Evolutionary conservation across 1,140 invertebrate species (phyloP), one percentile per base, ranked within the genome.

Genomic region (Panagrolaimus sp.): DNA sequence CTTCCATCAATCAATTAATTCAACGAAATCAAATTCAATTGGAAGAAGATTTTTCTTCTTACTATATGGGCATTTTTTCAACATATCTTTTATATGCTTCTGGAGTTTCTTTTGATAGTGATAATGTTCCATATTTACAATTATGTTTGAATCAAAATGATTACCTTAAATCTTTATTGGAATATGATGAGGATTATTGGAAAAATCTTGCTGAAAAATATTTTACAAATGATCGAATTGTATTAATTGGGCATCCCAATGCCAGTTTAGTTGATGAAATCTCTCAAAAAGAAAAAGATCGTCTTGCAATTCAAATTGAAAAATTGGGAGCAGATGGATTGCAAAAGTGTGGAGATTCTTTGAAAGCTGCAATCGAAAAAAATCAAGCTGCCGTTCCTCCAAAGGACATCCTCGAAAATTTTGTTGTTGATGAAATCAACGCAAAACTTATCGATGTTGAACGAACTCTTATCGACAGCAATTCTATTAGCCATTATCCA

Each of bases 21-120:
- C 84, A 63, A 21, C 15, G 24, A 64, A 43, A 38, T 64, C 26
- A 63, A 55, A 43, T 75, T 67, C 86, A 87, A 78, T 85, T 91
- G 58, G 92, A 93, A 84, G 89, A 88, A 24, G 87, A 87, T 71
- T 90, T 91, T 1, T 90, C 91, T 79, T 88, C 90, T 68, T 85
- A 88, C 8, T 83, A 93, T 43, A 89, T 91, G 1, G 89, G 88
- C 78, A 87, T 89, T 74, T 86, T 91, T 43, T 90, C 94, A 78
- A 89, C 89, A 0, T 90, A 93, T 83, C 88, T 90, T 73, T 84
- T 94, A 24, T 93, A 92, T 84, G 90, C 91, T 0, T 28, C 26
- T 3, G 45, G 10, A 24, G 62, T 45, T 15, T 63, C 71, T 26
- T 12, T 45, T 1, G 67, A 65, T 12, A 87, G 89, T 52, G 88